Conservation (phyloP, 1,140 invertebrate genomes). For the Chionoecetes opilio region DNA sequence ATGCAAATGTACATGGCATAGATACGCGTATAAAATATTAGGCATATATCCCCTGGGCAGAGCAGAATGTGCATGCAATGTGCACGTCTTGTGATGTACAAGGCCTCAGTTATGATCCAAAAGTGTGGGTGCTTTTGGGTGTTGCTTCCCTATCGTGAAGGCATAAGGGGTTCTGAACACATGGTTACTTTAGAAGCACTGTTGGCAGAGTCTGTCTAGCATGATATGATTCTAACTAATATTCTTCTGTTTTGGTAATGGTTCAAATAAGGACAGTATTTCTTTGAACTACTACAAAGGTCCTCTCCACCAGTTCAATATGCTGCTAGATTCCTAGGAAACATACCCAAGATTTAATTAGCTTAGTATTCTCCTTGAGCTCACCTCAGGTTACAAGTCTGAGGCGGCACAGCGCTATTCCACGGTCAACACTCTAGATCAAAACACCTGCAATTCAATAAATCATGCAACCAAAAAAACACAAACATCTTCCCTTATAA, state of each 20-base stretch:
- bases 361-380: not conserved
- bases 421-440: not conserved
- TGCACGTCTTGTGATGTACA: conserved; percentile 34
- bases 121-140: conserved; percentile 50
- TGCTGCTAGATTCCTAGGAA: not conserved
- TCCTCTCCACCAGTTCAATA: not conserved
- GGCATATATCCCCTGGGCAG: conserved; percentile 60
- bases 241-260: not conserved
- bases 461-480: conserved; percentile 29
- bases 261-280: conserved; percentile 4
- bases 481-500: conserved; percentile 41
- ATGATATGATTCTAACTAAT: conserved; percentile 35
- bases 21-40: conserved; percentile 52
- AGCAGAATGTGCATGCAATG: conserved; percentile 48
- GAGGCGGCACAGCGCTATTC: not conserved
- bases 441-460: not conserved
- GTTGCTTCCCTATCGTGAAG: conserved; percentile 21
- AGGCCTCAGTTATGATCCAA: conserved; percentile 68
- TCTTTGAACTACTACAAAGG: not conserved
- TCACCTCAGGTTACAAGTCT: not conserved
- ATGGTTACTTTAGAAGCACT: conserved; percentile 51
- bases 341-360: not conserved
- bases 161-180: conserved; percentile 59
- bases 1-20: conserved; percentile 43
- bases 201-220: conserved; percentile 36